Base-by-base conservation (phyloP, 2,113 vertebrate genomes). In the Bubalus kerabau region DNA sequence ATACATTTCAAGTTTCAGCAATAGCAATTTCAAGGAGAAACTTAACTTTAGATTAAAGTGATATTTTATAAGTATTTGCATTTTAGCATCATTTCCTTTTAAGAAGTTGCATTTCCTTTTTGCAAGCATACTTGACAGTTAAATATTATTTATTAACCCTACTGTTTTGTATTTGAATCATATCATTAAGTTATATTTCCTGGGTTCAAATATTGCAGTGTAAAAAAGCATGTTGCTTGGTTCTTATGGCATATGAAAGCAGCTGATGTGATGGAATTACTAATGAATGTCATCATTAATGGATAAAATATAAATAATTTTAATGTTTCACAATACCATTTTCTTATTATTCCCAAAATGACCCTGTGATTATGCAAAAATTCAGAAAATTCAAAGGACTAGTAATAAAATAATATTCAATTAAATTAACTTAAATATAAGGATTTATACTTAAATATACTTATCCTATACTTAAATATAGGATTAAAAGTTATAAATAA, bases 401-500 rank as follows among this genome's bases (percentile, higher is more conserved):
- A 32, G 12, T 50, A 92, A 71, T 85, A 59, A 94, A 90, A 71
- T 59, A 89, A 57, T 59, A n/a, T 36, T 82, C 3, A 67, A 48
- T 84, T 57, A 87, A 94, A 52, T 91, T 86, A 87, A 87, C 87
- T 40, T 40, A 40, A 3, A 40, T 40, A 40, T 40, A 40, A 40
- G 40, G 40, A 40, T 40, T 40, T 40, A 40, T 40, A 40, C 40
- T 40, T 40, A 40, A 40, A 40, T 40, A 40, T 40, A 40, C 40
- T 40, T 40, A 40, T 40, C 40, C 40, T 40, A 40, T 17, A 81
- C 3, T 71, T 21, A 52, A 97, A 71, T 87, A 36, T 46, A 80
- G 91, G 13, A 46, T 89, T 92, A 60, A 96, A 94, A 92, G 62
- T 93, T 36, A 52, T 36, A 93, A 24, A 81, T 32, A 95, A 59